phyloP scores from a whole-genome alignment of 1,140 invertebrate genomes.

The Euglossa dilemma region DNA sequence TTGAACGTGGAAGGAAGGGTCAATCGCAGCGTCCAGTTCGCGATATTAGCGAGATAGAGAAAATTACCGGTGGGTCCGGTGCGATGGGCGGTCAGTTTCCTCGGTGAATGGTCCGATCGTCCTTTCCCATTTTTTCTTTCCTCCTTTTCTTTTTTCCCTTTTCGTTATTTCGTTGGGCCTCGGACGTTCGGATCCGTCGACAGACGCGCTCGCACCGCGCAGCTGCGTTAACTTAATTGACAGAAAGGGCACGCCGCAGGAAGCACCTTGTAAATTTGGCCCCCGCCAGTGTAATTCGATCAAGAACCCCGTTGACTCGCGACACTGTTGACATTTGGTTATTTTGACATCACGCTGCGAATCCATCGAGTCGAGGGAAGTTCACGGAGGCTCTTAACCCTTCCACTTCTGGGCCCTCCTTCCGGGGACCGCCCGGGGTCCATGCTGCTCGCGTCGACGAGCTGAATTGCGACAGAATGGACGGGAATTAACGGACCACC shows the following conservation, averaged over 20 bases:
- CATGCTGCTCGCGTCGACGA: conserved; percentile 27
- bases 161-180: background rate
- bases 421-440: conserved; percentile 67
- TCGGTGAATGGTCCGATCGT: background rate
- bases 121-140: background rate
- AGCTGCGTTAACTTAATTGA: conserved; percentile 69
- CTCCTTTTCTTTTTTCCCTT: background rate
- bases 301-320: conserved; percentile 75
- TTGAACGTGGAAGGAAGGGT: background rate
- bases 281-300: conserved; percentile 76
- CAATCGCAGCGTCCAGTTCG: conserved; percentile 23
- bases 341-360: conserved; percentile 78
- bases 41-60: conserved; percentile 68
- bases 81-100: conserved; percentile 60
- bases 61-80: conserved; percentile 67
- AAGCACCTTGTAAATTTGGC: conserved; percentile 41
- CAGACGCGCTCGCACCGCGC: conserved; percentile 21
- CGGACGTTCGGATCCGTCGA: background rate
- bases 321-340: conserved; percentile 79
- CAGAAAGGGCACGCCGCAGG: conserved; percentile 70
- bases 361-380: conserved; percentile 42
- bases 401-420: conserved; percentile 47
- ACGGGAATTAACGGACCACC: conserved; percentile 25
- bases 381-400: conserved; percentile 46
- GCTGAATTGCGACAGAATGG: background rate